Conservation (phyloP, 53 echinoderm and acorn worm species). For the Temnopleurus reevesii region DNA sequence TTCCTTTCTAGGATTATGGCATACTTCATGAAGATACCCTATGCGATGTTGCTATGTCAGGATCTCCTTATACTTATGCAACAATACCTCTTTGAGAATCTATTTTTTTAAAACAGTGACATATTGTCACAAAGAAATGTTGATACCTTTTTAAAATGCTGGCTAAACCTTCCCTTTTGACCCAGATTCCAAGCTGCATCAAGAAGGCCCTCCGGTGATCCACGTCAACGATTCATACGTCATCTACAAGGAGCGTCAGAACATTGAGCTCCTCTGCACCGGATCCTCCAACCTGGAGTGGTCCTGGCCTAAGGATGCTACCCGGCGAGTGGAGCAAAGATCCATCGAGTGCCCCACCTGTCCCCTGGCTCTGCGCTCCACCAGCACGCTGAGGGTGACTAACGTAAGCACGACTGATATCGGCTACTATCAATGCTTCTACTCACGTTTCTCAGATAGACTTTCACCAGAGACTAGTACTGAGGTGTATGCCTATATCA, state of each 20-base stretch:
- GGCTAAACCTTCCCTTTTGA: background rate
- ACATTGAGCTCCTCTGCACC: conserved; percentile 59
- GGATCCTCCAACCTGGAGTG: conserved; percentile 66
- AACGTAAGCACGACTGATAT: conserved; percentile 61
- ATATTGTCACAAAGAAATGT: too few species aligned
- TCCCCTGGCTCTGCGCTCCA: conserved; percentile 37
- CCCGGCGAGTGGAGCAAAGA: conserved; percentile 5
- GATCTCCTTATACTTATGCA: too few species aligned
- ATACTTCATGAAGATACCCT: too few species aligned
- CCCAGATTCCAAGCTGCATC: conserved; percentile 44
- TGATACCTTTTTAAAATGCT: too few species aligned
- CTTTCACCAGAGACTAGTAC: conserved; percentile 61
- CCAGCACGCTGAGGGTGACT: conserved; percentile 55
- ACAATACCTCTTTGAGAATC: too few species aligned
- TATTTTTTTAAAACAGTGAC: too few species aligned
- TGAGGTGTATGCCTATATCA: conserved; percentile 71
- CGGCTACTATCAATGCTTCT: conserved; percentile 74
- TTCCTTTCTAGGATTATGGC: too few species aligned
- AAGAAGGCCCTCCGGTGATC: conserved; percentile 63
- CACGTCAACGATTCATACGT: conserved; percentile 62
- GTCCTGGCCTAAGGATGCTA: conserved; percentile 37
- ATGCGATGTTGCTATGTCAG: too few species aligned
- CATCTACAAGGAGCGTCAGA: conserved; percentile 20
- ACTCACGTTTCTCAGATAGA: conserved; percentile 72
- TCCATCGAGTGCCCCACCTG: conserved; percentile 36